A percentile compares a stretch with the other conserved stretches of the same genome.
Evolutionary conservation across 2,797 vertebrate genomes (phyloP).

Genomic region (Momotus momota): DNA sequence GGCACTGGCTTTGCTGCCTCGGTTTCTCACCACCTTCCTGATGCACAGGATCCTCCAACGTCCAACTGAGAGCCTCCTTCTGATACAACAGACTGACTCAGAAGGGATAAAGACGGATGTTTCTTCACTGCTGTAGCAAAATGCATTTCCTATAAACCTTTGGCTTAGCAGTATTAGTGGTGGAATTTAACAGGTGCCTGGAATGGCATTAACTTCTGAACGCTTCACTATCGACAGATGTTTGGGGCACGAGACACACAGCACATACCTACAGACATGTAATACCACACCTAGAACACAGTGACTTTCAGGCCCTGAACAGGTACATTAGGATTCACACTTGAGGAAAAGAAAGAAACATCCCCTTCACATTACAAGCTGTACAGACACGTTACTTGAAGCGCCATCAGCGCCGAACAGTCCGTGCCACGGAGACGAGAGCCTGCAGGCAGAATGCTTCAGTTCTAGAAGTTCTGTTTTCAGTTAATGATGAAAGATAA

Average conservation of each 20-base stretch:
- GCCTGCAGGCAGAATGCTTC: not conserved
- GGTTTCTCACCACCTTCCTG: not conserved
- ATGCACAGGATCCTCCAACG: not conserved
- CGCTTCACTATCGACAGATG: not conserved
- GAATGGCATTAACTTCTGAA: not conserved
- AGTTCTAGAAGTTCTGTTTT: not conserved
- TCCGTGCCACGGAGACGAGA: not conserved
- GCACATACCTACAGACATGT: not conserved
- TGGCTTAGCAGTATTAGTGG: not conserved
- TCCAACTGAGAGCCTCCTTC: not conserved
- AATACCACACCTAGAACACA: not conserved
- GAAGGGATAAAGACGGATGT: not conserved
- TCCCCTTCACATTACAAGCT: not conserved
- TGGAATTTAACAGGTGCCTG: fast-evolving
- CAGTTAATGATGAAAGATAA: not conserved
- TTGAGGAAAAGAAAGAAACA: not conserved
- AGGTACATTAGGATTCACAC: not conserved
- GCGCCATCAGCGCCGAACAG: not conserved
- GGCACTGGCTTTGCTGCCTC: not conserved
- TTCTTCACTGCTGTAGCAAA: not conserved
- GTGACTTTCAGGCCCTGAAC: not conserved
- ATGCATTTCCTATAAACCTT: not conserved
- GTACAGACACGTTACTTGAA: fast-evolving
- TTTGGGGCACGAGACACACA: not conserved
- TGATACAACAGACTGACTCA: not conserved